A percentile compares a stretch with the other conserved stretches of the same genome.
Conservation (phyloP, 2,113 vertebrate species). For the Cettia cetti region DNA sequence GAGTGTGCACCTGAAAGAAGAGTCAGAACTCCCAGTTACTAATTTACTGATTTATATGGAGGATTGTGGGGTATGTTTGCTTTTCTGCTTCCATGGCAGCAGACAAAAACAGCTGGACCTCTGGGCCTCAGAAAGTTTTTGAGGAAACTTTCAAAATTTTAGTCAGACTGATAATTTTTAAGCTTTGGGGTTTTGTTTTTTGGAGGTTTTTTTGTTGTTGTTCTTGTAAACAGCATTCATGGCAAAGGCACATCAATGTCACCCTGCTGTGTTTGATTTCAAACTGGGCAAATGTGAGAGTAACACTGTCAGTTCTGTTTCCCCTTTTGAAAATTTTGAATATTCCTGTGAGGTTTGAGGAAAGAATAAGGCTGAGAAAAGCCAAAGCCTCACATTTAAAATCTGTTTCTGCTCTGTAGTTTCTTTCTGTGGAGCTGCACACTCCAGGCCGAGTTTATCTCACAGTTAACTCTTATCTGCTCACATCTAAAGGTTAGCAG, state of each 20-base stretch:
- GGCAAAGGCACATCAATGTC: neutral
- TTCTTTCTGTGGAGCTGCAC: neutral
- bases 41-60: neutral
- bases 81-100: neutral
- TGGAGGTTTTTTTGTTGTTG: neutral
- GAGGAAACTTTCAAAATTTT: neutral
- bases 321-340: neutral
- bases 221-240: neutral
- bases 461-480: neutral
- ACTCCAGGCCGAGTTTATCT: neutral
- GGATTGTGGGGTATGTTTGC: neutral
- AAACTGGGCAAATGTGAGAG: neutral
- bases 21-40: neutral
- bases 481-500: neutral
- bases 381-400: neutral
- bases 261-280: neutral
- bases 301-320: neutral
- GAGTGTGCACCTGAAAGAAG: neutral
- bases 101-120: neutral
- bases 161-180: neutral
- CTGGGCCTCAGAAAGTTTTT: neutral
- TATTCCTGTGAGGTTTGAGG: neutral
- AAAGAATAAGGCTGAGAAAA: neutral
- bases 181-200: neutral
- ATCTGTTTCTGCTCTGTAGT: neutral